Base-by-base conservation (phyloP, 2,888 invertebrate species). In the Chalcis sispes region DNA sequence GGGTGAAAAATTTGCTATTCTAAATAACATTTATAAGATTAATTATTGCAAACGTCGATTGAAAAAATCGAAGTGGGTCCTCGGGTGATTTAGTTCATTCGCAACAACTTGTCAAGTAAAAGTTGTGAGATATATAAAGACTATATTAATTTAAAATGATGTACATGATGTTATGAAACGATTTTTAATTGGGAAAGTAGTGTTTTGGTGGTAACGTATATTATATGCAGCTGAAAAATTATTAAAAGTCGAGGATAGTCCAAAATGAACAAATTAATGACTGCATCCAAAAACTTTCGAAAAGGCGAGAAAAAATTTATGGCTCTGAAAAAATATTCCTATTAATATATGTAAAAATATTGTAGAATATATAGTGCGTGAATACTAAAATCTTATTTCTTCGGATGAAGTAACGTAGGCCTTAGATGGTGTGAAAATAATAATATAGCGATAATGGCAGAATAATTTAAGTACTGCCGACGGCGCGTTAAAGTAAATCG, bases 11-110 rank as follows among this genome's bases (percentile, higher is more conserved):
- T 72, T 36, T 2, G 56, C 66, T 77, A 69, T 52, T 61, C 56
- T 77, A 69, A 56, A 10, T 32, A 42, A 77, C 58, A 72, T 64
- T 67, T 56, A 66, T 48, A 48, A 42, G 20, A 58, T 4, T 52
- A 20, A 67, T 42, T 13, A 66, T 15, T 48, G 62, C 61, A 62
- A 54, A 72, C 36, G 66, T 62, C 48, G 42, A 67, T 67, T 52
- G 52, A 73, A 67, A 36, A 40, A 72, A 72, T 72, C 72, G 64
- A 73, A 59, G 42, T 42, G 23, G 52, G 29, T 61, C 54, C 46
- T 66, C 29, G 27, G 52, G 20, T 18, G n/a, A 25, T 61, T 27
- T 61, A n/a, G n/a, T 36, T 50, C 23, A 62, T 71, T 61, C 13
- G 20, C 20, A 48, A 48, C 40, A 59, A 52, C n/a, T 32, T 73